phyloP scores from a whole-genome alignment of 2,113 vertebrate species.

The Triplophysa dalaica region DNA sequence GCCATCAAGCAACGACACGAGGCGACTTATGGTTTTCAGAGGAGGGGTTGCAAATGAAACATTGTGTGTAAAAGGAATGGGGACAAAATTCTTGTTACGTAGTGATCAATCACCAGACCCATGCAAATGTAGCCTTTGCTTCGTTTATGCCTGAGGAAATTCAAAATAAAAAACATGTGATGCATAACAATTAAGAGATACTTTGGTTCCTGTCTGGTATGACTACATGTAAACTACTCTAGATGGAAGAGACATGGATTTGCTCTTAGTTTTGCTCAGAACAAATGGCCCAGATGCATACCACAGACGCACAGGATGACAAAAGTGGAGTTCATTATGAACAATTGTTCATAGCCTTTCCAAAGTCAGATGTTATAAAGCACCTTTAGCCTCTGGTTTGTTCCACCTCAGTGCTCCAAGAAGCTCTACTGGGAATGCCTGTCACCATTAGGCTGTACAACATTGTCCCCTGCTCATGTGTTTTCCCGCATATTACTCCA shows the following conservation, averaged over 20 bases:
- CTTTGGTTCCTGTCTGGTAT: constrained; percentile 10
- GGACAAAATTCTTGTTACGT: constrained; percentile 17
- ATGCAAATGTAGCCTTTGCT: constrained; percentile 41
- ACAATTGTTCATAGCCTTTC: constrained; percentile 25
- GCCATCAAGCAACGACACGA: neutral
- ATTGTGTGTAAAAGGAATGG: constrained; percentile 5
- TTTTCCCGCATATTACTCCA: constrained; percentile 10
- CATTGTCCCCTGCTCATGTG: neutral
- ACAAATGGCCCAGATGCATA: neutral
- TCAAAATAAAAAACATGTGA: constrained; percentile 27
- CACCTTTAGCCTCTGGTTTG: constrained; percentile 32
- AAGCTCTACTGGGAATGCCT: constrained; percentile 35
- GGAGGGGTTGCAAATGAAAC: constrained; percentile 16
- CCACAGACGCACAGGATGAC: neutral
- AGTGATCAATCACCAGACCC: constrained; percentile 31
- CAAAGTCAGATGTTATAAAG: neutral
- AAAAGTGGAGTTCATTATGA: constrained; percentile 19
- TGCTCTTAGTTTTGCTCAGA: neutral
- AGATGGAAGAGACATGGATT: constrained; percentile 27
- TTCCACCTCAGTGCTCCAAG: constrained; percentile 15
- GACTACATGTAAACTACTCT: constrained; percentile 26
- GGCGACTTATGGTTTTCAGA: constrained; percentile 24
- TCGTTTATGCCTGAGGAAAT: constrained; percentile 47
- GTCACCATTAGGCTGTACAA: constrained; percentile 18
- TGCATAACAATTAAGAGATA: constrained; percentile 34